Evolutionary conservation across 23 tunicate genomes (phyloP), one percentile per base, ranked within the genome.

Genomic region (Trididemnum nubilum): DNA sequence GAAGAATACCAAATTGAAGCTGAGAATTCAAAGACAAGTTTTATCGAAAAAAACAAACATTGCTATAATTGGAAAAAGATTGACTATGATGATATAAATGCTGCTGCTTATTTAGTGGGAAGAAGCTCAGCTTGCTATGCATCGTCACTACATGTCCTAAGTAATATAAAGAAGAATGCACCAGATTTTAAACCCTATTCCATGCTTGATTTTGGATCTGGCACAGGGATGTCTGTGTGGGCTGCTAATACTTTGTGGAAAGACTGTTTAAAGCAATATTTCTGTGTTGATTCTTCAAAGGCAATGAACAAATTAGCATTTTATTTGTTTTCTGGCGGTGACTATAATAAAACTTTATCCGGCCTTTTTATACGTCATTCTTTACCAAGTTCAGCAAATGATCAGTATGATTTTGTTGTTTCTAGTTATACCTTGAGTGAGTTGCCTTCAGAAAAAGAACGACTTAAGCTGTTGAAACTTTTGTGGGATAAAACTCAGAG

Each of bases 191-290:
- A 34, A 24, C 98, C 98, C 15, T 33, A 35, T 28, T 72, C 88
- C 0, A 73, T 93, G 67, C 59, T 93, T 1, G 89, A 93, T 59
- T 87, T 89, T 87, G 98, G 98, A 29, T 93, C 98, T 21, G 98
- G 98, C 0, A 78, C 84, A 12, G 98, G 98, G 5, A 87, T 92
- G 33, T 74, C 59, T 31, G 85, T 93, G 3, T 93, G 98, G 97
- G 98, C 91, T 2, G 89, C 93, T 26, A 87, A 93, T 74, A 31
- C 64, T 12, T 59, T 87, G 34, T 93, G 92, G 90, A 58, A 81
- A 36, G 71, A 84, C 29, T 2, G 36, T 32, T 26, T 93, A 18
- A 86, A 88, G 72, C 89, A 93, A 58, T 93, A 89, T 65, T 66
- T 83, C n/a, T 93, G 98, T 75, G 84, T 87, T 73, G 98, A 93